A percentile compares a stretch with the other conserved stretches of the same genome.
phyloP scores from a whole-genome alignment of 2,797 vertebrate genomes.

The Synaphobranchus kaupii region DNA sequence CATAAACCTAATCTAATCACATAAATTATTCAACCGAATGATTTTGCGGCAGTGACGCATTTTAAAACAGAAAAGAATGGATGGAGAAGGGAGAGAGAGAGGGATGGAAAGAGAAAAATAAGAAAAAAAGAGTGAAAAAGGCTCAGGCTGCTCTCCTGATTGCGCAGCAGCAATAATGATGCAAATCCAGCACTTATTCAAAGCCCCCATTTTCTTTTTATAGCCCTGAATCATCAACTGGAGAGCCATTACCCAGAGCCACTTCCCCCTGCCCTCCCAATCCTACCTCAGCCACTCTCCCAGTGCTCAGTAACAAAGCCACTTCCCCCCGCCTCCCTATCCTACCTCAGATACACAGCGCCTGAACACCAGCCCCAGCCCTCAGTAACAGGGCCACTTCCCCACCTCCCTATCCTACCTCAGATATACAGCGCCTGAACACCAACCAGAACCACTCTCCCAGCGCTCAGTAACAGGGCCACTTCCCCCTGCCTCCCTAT shows the following conservation, averaged over 20 bases:
- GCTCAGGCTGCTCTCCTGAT: conserved; percentile 10
- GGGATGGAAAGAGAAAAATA: background rate
- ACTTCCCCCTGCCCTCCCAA: background rate
- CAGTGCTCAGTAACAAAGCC: background rate
- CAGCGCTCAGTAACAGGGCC: too few relatives aligned
- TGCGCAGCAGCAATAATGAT: conserved; percentile 1
- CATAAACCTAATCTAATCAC: background rate
- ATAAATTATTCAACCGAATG: background rate
- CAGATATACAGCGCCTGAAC: too few relatives aligned
- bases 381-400: too few relatives aligned
- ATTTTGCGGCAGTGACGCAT: background rate
- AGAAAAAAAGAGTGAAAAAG: background rate
- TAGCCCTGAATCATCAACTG: conserved; percentile 18
- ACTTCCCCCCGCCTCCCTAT: background rate
- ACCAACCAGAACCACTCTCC: too few relatives aligned
- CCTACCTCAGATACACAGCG: too few relatives aligned
- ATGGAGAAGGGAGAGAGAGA: background rate
- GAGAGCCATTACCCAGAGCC: background rate
- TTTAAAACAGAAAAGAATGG: background rate
- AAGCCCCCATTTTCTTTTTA: conserved; percentile 21
- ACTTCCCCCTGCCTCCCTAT: too few relatives aligned
- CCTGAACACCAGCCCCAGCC: too few relatives aligned
- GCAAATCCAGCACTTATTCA: conserved; percentile 9
- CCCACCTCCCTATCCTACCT: too few relatives aligned
- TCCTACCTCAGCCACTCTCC: background rate